Percentiles rank a stretch among this genome's conserved stretches.
These are phyloP conservation scores for Alosa alosa DNA, from an alignment of 2,113 vertebrate genomes.

Conservation along the genomic window DNA sequence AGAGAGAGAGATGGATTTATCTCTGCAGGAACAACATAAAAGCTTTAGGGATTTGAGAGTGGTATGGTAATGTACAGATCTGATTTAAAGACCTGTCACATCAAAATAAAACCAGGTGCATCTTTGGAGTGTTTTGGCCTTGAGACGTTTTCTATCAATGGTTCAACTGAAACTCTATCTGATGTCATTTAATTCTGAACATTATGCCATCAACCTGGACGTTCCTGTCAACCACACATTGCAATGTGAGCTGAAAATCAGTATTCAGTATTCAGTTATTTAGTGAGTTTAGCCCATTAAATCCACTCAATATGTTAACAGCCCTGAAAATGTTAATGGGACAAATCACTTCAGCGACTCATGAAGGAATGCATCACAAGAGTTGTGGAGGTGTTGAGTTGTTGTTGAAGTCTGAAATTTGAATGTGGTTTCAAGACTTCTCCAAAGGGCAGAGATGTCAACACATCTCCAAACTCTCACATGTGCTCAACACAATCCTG, in stretches of 20 bases:
- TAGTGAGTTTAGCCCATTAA: background rate
- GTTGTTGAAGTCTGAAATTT: constrained; percentile 2
- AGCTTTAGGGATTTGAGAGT: background rate
- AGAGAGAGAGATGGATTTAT: background rate
- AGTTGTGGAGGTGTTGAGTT: constrained; percentile 9
- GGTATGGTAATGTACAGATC: background rate
- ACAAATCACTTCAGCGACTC: constrained; percentile 1
- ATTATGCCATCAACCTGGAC: background rate
- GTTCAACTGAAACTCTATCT: background rate
- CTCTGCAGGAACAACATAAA: background rate
- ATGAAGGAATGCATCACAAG: constrained; percentile 5
- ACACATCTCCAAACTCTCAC: background rate
- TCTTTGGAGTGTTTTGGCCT: background rate
- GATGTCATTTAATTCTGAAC: background rate
- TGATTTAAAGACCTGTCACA: constrained; percentile 7
- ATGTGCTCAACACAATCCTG: constrained; percentile 19
- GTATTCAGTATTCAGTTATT: background rate
- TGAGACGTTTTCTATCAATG: background rate
- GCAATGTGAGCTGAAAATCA: background rate
- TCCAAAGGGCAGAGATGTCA: constrained; percentile 22
- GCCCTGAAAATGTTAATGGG: background rate
- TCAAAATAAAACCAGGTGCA: constrained; percentile 15
- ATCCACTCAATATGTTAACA: background rate
- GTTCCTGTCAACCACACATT: background rate
- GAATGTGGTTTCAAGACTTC: background rate